Conservation (phyloP, 2,113 vertebrate genomes). For the Castor canadensis region DNA sequence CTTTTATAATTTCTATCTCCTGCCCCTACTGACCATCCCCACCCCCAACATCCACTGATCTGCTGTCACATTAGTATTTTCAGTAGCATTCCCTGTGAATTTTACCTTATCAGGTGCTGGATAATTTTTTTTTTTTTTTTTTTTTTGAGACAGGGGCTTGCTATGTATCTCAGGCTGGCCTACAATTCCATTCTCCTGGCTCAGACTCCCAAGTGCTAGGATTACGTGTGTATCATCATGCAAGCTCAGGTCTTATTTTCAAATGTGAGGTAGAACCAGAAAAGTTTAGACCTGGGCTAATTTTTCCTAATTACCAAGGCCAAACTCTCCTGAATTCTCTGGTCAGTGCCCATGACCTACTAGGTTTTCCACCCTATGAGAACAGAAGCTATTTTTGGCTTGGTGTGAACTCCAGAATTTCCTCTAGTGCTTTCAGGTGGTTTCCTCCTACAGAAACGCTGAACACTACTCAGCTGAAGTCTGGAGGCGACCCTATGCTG, state of each 20-base stretch:
- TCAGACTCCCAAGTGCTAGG: neutral
- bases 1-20: neutral
- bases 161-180: neutral
- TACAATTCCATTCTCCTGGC: neutral
- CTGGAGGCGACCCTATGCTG: neutral
- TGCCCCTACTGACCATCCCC: neutral
- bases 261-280: conserved; percentile 13
- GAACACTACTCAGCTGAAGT: neutral
- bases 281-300: neutral
- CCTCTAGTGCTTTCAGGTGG: neutral
- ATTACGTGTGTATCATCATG: neutral
- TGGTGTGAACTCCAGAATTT: neutral
- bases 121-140: neutral
- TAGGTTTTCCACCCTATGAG: conserved; percentile 6
- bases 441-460: neutral
- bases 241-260: neutral
- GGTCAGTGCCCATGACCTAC: neutral
- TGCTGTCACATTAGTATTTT: neutral
- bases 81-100: neutral
- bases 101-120: neutral
- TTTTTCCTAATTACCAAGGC: neutral
- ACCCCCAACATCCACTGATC: neutral
- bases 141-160: too few relatives aligned
- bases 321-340: neutral
- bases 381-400: neutral